Evolutionary conservation across 2,113 vertebrate genomes (phyloP).

Genomic region (Xiphias gladius): DNA sequence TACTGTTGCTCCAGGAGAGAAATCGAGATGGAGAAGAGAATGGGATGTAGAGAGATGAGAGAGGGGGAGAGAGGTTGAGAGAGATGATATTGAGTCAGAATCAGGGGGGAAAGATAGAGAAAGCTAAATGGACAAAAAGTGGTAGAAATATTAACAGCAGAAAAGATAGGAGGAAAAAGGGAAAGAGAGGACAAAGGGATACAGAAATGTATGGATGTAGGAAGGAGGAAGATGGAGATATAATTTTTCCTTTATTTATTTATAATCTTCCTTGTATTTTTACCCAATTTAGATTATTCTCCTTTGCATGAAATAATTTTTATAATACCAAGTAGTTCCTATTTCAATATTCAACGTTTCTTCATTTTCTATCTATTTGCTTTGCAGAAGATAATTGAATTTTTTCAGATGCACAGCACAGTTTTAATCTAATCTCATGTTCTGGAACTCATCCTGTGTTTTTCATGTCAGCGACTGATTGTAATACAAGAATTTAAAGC

Average conservation of each 20-base stretch:
- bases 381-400: constrained; percentile 8
- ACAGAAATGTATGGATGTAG: constrained; percentile 1
- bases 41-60: constrained; percentile 47
- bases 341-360: constrained; percentile 17
- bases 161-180: not conserved
- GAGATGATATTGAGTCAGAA: constrained; percentile 27
- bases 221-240: not conserved
- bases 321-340: constrained; percentile 2
- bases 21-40: constrained; percentile 48
- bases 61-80: constrained; percentile 21
- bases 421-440: constrained; percentile 37
- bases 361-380: constrained; percentile 23
- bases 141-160: not conserved
- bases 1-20: constrained; percentile 70
- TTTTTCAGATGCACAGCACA: constrained; percentile 26
- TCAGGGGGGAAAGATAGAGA: constrained; percentile 15
- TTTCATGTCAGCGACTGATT: constrained; percentile 21
- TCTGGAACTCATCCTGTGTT: constrained; percentile 7
- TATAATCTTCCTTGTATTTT: no score
- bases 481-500: not conserved
- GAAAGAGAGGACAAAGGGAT: constrained; percentile 19
- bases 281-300: constrained; percentile 12
- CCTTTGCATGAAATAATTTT: constrained; percentile 4
- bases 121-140: not conserved
- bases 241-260: no score